Base-by-base conservation (phyloP, 2,797 vertebrate genomes). In the Tachyglossus aculeatus region DNA sequence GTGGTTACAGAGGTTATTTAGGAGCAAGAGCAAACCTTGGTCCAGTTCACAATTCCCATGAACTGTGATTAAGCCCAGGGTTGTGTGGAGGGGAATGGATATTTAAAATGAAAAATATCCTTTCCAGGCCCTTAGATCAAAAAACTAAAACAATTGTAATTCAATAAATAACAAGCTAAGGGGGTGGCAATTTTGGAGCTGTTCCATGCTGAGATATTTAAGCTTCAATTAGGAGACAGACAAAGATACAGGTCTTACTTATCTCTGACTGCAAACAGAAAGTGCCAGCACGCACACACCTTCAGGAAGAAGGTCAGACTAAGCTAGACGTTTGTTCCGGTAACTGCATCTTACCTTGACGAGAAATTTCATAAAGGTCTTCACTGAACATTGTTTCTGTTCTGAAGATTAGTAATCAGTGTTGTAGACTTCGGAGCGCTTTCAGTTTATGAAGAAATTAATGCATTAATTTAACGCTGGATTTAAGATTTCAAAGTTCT, bases 301-400 rank as follows among this genome's bases (percentile, higher is more conserved):
- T 55, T 2, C 5, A 27, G 25, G 58, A 3, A 0, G 0, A 9
- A 16, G 24, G 11, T 6, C 29, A 9, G 3, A 36, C 34, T n/a
- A n/a, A 24, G 16, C 1, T 48, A 40, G 70, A 52, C 16, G 57
- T 66, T 66, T 18, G 44, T 73, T 39, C 65, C 9, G 47, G 36
- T 62, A 21, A 27, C 25, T 19, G 3, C 45, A n/a, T 18, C 91
- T 85, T 86, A 91, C 91, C 91, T 90, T 59, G 43, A 0, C n/a
- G 38, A 51, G 82, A 50, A 64, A 79, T 32, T 5, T 54, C 80
- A 36, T 13, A 36, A 33, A 82, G 79, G 39, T 77, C 78, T 77
- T 86, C 81, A 82, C 2, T 58, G 44, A 77, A 19, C 86, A 86
- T 75, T 9, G 29, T 66, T 43, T 81, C 62, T 55, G 70, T 7